Base-by-base conservation (phyloP, 2,888 invertebrate genomes). In the Rhagium mordax region DNA sequence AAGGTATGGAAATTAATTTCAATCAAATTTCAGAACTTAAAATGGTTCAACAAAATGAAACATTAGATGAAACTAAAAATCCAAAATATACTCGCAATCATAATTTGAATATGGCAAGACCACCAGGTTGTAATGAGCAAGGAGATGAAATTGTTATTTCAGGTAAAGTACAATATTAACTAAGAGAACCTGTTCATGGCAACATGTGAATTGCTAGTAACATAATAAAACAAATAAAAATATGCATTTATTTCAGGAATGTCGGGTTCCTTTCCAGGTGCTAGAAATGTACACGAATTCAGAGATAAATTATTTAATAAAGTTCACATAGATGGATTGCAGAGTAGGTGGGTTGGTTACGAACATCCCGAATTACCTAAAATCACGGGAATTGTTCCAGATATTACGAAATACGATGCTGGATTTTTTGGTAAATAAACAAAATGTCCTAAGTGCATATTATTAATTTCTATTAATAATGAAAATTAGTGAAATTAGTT, bases 261-360 rank as follows among this genome's bases (percentile, higher is more conserved):
- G 10, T 61, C 94, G 0, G 94, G 94, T 0, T 89, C 93, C 82
- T 94, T 94, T 86, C 96, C 97, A 0, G 93, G 95, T 81, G 94
- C 94, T 0, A 91, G 93, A 76, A 94, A 93, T 79, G 91, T 96
- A 69, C 87, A 90, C 61, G 92, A 95, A 78, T 92, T 96, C 53
- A 88, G 91, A 83, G 89, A 93, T 65, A 93, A 93, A 81, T 89
- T 96, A 16, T 91, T 93, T 81, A 92, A 93, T 84, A 94, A 94
- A 86, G 91, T 94, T 79, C 96, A 98, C 84, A 92, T 96, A 72
- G 95, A n/a, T n/a, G n/a, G 95, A 67, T 94, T 92, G 24, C 94
- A 95, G 83, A 90, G 93, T 49, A 90, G 96, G 78, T 96, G 96
- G 96, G 90, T 13, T 13, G n/a, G 91, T 72, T 89, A 91, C 27